Evolutionary conservation across 2,888 invertebrate species (phyloP).

Genomic region (Athalia circularis): DNA sequence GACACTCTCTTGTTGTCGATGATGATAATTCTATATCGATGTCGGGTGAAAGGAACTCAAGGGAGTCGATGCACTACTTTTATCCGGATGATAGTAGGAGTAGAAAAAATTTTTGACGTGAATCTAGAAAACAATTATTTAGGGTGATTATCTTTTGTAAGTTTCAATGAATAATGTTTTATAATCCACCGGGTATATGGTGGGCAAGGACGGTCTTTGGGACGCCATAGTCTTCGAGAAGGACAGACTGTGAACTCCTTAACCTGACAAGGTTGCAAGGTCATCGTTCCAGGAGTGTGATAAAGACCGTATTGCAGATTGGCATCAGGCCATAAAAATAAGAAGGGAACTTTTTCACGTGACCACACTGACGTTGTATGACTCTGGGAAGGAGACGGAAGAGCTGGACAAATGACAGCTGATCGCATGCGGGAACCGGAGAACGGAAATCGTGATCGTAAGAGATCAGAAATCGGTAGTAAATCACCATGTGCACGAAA

Average conservation of each 20-base stretch:
- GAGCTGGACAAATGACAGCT: too few species aligned
- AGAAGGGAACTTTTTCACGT: conserved; percentile 57
- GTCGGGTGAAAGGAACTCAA: conserved; percentile 24
- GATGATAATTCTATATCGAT: neutral
- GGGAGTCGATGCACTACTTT: conserved; percentile 14
- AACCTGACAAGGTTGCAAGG: conserved; percentile 66
- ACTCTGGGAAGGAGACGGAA: conserved; percentile 18
- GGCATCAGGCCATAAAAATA: conserved; percentile 62
- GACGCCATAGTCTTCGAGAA: too few species aligned
- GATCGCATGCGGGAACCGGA: too few species aligned
- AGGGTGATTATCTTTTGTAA: too few species aligned
- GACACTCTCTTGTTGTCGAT: neutral
- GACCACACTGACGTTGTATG: conserved; percentile 44
- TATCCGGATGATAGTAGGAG: neutral
- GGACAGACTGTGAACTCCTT: conserved; percentile 49
- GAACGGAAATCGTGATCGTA: too few species aligned
- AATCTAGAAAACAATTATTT: too few species aligned
- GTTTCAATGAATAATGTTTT: too few species aligned
- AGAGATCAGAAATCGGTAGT: too few species aligned
- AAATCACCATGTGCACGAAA: too few species aligned
- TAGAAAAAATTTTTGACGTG: conserved; percentile 19
- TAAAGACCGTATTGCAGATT: conserved; percentile 50
- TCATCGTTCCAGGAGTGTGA: conserved; percentile 59
- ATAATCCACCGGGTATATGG: too few species aligned
- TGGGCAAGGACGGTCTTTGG: too few species aligned